phyloP scores from a whole-genome alignment of 2,888 invertebrate species.

The Pycnomerus fuliginosus region DNA sequence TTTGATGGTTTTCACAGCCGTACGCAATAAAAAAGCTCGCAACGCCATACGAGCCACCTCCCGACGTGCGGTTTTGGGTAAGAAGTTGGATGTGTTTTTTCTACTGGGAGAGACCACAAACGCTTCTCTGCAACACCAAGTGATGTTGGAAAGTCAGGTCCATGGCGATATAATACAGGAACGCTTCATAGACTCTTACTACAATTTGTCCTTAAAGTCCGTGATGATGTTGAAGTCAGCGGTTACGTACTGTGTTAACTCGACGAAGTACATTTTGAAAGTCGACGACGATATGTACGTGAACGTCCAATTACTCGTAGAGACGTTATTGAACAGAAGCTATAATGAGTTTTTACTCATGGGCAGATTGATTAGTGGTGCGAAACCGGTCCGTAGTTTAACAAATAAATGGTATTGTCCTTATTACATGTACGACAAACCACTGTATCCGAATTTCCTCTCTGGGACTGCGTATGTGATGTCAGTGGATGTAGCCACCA shows the following conservation, averaged over 20 bases:
- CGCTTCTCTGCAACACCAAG: conserved; percentile 42
- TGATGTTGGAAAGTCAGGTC: conserved; percentile 16
- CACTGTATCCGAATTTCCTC: conserved; percentile 75
- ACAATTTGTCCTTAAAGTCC: conserved; percentile 83
- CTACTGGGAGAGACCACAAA: conserved; percentile 62
- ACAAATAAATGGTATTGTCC: conserved; percentile 70
- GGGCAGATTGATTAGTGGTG: conserved; percentile 76
- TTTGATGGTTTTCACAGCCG: conserved; percentile 74
- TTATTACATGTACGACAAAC: conserved; percentile 52
- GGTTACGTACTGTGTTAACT: conserved; percentile 62
- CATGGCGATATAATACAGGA: conserved; percentile 66
- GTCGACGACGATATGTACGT: conserved; percentile 87
- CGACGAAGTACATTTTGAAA: conserved; percentile 68
- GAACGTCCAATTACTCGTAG: conserved; percentile 56
- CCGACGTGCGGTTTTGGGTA: conserved; percentile 55
- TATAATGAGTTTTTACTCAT: conserved; percentile 58
- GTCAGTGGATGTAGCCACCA: conserved; percentile 65
- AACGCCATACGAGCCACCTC: conserved; percentile 70
- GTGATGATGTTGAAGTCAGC: conserved; percentile 84
- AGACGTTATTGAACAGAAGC: conserved; percentile 35
- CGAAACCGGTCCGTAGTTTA: conserved; percentile 70
- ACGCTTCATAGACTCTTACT: conserved; percentile 79
- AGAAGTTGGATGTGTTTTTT: conserved; percentile 55
- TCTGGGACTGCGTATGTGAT: conserved; percentile 81
- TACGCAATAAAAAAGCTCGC: conserved; percentile 66